Evolutionary conservation across 2,113 vertebrate species (phyloP), one percentile per base, ranked within the genome.

Genomic region (Phoxinus phoxinus): DNA sequence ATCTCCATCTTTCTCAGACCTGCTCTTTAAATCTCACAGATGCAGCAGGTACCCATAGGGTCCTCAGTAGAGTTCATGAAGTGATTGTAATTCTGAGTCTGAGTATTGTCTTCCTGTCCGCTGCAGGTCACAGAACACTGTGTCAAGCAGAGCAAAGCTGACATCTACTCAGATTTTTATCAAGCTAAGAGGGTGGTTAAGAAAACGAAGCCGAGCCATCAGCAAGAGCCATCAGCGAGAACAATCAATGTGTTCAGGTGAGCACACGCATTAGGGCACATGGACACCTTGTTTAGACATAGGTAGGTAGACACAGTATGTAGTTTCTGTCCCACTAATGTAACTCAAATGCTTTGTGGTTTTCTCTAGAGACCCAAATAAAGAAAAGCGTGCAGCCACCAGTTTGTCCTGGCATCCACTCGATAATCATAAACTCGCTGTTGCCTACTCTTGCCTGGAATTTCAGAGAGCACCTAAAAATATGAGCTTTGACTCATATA

Each of bases 351-450:
- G 1, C 30, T 37, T 4, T 75, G 7, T 53, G 35, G 9, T 89
- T 65, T 44, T 83, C 6, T 63, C 61, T 80, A 91, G 98, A 91
- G 97, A 99, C 69, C 98, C 97, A 0, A 96, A 97, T 17, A 2
- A 86, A 0, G 84, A 94, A 88, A 98, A 95, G 88, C 94, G 97
- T 15, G 93, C 96, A 0, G 95, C 95, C 89, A 95, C 95, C 0
- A 92, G 94, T 30, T 90, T 99, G 83, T 99, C 96, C 41, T 99
- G 97, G 98, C 96, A 98, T 81, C 98, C 98, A 0, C 96, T 97
- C 0, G 92, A 92, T 0, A 90, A 92, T 89, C 91, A 74, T 30
- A 97, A 97, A 30, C 71, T 99, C 90, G 98, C 98, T 0, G 96
- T 97, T 21, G 95, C 98, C 0, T 99, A 97, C 69, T 97, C 94